A percentile compares a stretch with the other conserved stretches of the same genome.
Evolutionary conservation across 2,888 invertebrate genomes (phyloP).

Genomic region (Phaedon cochleariae): DNA sequence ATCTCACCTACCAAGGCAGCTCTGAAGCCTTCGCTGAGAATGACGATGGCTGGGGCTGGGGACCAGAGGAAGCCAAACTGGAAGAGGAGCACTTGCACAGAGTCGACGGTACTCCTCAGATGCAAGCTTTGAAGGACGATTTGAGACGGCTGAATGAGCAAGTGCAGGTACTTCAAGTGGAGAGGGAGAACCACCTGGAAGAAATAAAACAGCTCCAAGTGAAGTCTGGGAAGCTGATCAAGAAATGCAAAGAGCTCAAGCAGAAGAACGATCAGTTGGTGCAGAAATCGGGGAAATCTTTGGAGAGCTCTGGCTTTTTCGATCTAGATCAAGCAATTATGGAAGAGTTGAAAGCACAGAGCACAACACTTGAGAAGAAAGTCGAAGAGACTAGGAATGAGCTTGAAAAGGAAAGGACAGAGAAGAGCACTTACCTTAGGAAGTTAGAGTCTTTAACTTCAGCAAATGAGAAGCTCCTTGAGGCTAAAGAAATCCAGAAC

Average conservation of each 20-base stretch:
- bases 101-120: constrained; percentile 47
- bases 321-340: constrained; percentile 81
- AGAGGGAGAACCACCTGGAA: constrained; percentile 67
- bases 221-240: constrained; percentile 80
- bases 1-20: constrained; percentile 53
- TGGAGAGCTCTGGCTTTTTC: constrained; percentile 58
- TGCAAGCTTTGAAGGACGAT: constrained; percentile 52
- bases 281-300: constrained; percentile 17
- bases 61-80: constrained; percentile 64
- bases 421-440: constrained; percentile 75
- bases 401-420: constrained; percentile 69
- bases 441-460: constrained; percentile 77
- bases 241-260: constrained; percentile 87
- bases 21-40: constrained; percentile 56
- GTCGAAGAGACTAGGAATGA: constrained; percentile 69
- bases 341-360: constrained; percentile 79
- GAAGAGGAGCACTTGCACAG: constrained; percentile 62
- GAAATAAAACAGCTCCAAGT: constrained; percentile 73
- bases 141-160: constrained; percentile 68
- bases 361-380: constrained; percentile 72
- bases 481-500: constrained; percentile 84
- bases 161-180: constrained; percentile 67
- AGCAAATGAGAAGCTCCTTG: constrained; percentile 79
- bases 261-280: constrained; percentile 68
- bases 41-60: constrained; percentile 72